phyloP scores from a whole-genome alignment of 2,113 vertebrate genomes.

The Paracanthobrama guichenoti region DNA sequence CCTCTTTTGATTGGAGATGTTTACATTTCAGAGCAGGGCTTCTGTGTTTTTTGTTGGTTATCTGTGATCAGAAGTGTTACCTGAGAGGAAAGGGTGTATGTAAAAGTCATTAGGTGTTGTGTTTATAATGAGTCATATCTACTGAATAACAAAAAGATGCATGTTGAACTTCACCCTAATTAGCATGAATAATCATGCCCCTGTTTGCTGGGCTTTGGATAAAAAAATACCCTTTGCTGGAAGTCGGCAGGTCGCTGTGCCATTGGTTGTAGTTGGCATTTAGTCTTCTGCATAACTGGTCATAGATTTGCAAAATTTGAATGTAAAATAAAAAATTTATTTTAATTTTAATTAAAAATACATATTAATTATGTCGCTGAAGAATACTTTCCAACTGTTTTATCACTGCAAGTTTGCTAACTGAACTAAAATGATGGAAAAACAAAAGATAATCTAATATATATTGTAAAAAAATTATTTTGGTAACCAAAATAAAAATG shows the following conservation, averaged over 20 bases:
- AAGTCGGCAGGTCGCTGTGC: not conserved
- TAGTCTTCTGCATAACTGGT: not conserved
- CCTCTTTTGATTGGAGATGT: conserved; percentile 29
- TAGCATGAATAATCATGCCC: conserved; percentile 76
- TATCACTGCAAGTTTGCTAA: not conserved
- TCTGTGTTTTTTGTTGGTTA: not conserved
- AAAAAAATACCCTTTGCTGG: conserved; percentile 49
- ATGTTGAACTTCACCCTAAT: conserved; percentile 74
- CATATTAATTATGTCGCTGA: not conserved
- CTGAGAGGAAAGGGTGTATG: not conserved
- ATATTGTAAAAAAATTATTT: not conserved
- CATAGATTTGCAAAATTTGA: not conserved
- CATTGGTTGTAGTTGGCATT: not conserved
- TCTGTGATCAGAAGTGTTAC: not conserved
- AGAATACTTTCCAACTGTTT: not conserved
- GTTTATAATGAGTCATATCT: conserved; percentile 64
- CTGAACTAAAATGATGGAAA: not conserved
- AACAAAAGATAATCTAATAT: not conserved
- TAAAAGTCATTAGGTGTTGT: conserved; percentile 65
- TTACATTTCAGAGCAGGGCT: not conserved
- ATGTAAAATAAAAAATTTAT: not conserved
- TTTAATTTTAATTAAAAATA: not conserved
- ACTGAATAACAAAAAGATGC: conserved; percentile 69
- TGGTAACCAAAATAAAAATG: not conserved
- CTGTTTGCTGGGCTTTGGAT: conserved; percentile 60